phyloP scores from a whole-genome alignment of 2,888 invertebrate genomes.

The Herminia tarsipennalis region DNA sequence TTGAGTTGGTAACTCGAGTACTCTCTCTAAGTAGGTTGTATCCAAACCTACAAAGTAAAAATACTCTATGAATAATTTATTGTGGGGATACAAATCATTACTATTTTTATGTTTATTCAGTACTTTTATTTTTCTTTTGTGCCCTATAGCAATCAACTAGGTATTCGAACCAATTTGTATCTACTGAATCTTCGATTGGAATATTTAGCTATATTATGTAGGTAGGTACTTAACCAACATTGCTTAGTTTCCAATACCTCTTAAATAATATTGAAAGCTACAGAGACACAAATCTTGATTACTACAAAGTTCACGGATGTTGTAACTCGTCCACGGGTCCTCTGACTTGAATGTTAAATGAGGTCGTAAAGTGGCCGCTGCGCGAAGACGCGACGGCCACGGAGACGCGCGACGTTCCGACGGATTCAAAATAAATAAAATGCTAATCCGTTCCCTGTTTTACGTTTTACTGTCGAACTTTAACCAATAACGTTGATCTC shows the following conservation, averaged over 20 bases:
- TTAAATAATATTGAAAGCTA: slow-evolving; percentile 10
- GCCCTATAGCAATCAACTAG: too few relatives aligned
- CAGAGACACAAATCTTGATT: slow-evolving; percentile 38
- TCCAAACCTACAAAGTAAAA: too few relatives aligned
- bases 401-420: slow-evolving; percentile 13
- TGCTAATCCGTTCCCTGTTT: slow-evolving; percentile 58
- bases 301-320: slow-evolving; percentile 38
- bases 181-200: too few relatives aligned
- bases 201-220: too few relatives aligned
- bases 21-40: too few relatives aligned
- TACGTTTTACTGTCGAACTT: slow-evolving; percentile 61
- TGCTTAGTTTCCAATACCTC: background rate
- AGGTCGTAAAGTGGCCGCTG: slow-evolving; percentile 40
- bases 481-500: slow-evolving; percentile 51
- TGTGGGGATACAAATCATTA: too few relatives aligned
- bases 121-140: too few relatives aligned
- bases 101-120: too few relatives aligned
- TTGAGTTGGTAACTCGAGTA: too few relatives aligned
- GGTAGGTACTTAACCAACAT: background rate
- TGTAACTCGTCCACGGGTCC: slow-evolving; percentile 38
- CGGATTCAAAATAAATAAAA: slow-evolving; percentile 60
- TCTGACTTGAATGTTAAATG: slow-evolving; percentile 45
- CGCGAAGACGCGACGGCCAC: too few relatives aligned
- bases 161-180: too few relatives aligned
- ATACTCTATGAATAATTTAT: too few relatives aligned